Evolutionary conservation across 1,140 invertebrate species (phyloP), one percentile per base, ranked within the genome.

Genomic region (Proctacanthus coquilletti): DNA sequence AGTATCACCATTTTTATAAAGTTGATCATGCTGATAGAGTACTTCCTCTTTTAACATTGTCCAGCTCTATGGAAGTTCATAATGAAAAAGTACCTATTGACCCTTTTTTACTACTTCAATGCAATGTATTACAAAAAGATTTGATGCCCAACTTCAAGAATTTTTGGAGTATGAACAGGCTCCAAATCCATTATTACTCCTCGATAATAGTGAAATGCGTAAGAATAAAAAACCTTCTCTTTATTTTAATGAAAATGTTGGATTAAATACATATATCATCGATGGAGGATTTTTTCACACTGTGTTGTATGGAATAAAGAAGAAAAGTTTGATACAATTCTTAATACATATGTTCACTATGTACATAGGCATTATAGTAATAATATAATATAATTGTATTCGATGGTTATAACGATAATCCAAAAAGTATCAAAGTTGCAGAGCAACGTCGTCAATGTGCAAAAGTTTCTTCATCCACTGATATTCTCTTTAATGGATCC

Each of bases 1-100:
- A n/a, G n/a, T n/a, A n/a, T n/a, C n/a, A n/a, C 37, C 57, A 62
- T 49, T 64, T 55, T 46, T 34, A 62, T 39, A 41, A 42, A 46
- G 56, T 60, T 29, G 49, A 53, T 48, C 50, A 51, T 20, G 14
- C 41, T 42, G 48, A 60, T 25, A 52, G 50, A 45, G 53, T 60
- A 25, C 1, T 51, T 21, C 50, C 53, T 41, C 48, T 57, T 40
- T 50, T 45, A 48, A 36, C 49, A 37, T 42, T 50, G 25, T 54
- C 18, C 33, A 51, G 39, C 29, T 42, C 46, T 21, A 43, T 59
- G 38, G 55, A 58, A 49, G 38, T 58, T 42, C 33, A 56, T 44
- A 43, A 51, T 19, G 42, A 49, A 33, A 44, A 50, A 40, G 49
- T 61, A 30, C 21, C 48, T 40, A 36, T 60, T 34, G 50, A 61